Conservation (phyloP, 2,888 invertebrate genomes). For the Trichopria drosophilae region DNA sequence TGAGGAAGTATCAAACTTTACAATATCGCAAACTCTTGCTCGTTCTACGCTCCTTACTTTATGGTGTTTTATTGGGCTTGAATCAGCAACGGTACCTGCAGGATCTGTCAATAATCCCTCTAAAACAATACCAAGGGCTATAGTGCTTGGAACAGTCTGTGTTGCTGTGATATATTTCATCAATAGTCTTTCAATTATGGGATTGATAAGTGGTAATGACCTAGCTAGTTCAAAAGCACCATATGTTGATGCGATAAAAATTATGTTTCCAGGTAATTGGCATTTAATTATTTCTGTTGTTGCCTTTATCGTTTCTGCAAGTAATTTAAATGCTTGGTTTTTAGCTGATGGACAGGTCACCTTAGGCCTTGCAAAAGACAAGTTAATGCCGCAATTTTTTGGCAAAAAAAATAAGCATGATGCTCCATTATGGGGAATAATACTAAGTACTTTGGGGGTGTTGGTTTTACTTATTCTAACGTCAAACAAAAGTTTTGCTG, state of each 20-base stretch:
- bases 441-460: constrained; percentile 11
- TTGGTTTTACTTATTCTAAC: constrained; percentile 14
- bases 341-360: constrained; percentile 13
- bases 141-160: constrained; percentile 19
- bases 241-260: constrained; percentile 19
- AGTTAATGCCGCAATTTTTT: constrained; percentile 19
- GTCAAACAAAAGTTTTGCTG: constrained; percentile 19
- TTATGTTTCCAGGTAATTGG: constrained; percentile 16
- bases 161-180: constrained; percentile 17
- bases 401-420: constrained; percentile 18
- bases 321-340: constrained; percentile 16
- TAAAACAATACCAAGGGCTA: constrained; percentile 16
- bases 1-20: constrained; percentile 15
- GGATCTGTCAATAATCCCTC: constrained; percentile 15
- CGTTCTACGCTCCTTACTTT: constrained; percentile 13
- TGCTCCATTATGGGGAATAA: constrained; percentile 19
- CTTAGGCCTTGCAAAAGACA: constrained; percentile 18
- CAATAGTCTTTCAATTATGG: constrained; percentile 16
- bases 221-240: constrained; percentile 15
- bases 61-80: constrained; percentile 20
- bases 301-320: constrained; percentile 17
- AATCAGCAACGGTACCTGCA: constrained; percentile 15
- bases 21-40: constrained; percentile 8
- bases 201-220: constrained; percentile 19
- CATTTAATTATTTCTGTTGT: constrained; percentile 14